Percentiles rank a stretch among this genome's conserved stretches.
These are phyloP conservation scores for Danio albolineatus DNA, from an alignment of 2,797 vertebrate genomes.

Conservation along the genomic window DNA sequence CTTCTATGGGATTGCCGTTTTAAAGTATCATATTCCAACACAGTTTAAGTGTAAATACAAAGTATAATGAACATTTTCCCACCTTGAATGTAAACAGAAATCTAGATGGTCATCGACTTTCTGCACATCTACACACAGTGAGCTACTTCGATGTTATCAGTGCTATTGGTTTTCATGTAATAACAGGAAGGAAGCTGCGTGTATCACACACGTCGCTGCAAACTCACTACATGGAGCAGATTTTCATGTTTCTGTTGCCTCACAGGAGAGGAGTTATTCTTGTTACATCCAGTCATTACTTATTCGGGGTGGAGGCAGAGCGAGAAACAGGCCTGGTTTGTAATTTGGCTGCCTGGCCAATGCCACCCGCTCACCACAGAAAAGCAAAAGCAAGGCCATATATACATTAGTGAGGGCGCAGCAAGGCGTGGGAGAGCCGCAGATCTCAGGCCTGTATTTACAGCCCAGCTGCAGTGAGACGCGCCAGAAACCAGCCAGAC, in stretches of 20 bases:
- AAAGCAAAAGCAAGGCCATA: constrained; percentile 73
- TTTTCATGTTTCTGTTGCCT: constrained; percentile 48
- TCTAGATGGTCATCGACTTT: background rate
- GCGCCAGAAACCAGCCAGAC: constrained; percentile 63
- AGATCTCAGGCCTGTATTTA: constrained; percentile 80
- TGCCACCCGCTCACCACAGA: constrained; percentile 80
- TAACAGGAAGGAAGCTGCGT: constrained; percentile 29
- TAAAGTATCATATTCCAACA: no score
- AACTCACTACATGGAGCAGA: background rate
- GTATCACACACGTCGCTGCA: constrained; percentile 9
- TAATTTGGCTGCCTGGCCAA: constrained; percentile 78
- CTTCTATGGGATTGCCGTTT: background rate
- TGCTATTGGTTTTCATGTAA: background rate
- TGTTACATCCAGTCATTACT: constrained; percentile 74
- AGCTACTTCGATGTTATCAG: background rate
- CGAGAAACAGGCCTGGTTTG: constrained; percentile 73
- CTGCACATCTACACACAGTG: background rate
- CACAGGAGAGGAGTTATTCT: constrained; percentile 75
- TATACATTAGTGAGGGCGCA: constrained; percentile 67
- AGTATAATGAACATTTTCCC: background rate
- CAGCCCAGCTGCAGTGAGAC: constrained; percentile 63
- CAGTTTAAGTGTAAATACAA: no score
- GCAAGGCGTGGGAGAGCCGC: constrained; percentile 76
- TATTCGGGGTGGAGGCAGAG: constrained; percentile 80
- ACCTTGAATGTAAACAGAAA: background rate